Percentiles rank a stretch among this genome's conserved stretches.
phyloP scores from a whole-genome alignment of 2,797 vertebrate species.

The Vireo griseus region DNA sequence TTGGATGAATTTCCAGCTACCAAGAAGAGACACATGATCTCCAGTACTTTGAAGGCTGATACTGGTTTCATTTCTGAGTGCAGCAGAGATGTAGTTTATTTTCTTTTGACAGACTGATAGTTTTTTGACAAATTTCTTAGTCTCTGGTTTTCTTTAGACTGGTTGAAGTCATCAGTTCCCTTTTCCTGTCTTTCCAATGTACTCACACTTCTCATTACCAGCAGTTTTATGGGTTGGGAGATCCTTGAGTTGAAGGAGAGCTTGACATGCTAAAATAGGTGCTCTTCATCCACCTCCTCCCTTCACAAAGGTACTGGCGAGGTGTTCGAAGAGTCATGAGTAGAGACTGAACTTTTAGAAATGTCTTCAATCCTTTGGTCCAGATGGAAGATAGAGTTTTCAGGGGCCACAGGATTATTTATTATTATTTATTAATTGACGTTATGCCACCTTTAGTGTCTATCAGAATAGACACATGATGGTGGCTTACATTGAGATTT shows the following conservation, averaged over 20 bases:
- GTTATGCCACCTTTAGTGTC: neutral
- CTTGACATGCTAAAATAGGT: neutral
- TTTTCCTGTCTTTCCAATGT: neutral
- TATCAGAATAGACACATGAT: neutral
- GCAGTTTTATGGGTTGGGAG: neutral
- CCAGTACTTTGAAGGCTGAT: neutral
- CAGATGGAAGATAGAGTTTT: neutral
- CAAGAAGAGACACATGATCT: neutral
- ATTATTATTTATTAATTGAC: neutral
- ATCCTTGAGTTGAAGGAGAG: neutral
- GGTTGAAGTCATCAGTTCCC: neutral
- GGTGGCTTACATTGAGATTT: accelerated
- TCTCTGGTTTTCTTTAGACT: neutral
- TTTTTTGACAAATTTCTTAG: slow-evolving; percentile 14
- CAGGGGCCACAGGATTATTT: neutral
- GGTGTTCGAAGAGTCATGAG: neutral
- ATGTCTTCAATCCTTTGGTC: neutral
- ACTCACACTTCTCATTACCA: neutral
- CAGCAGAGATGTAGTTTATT: slow-evolving; percentile 4
- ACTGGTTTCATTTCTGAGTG: neutral
- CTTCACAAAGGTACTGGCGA: neutral
- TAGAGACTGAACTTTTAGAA: neutral
- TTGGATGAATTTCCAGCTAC: slow-evolving; percentile 39
- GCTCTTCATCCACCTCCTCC: neutral
- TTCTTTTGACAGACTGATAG: slow-evolving; percentile 20